These are phyloP conservation scores for Bombus waltoni DNA, from an alignment of 1,140 invertebrate species.

Conservation along the genomic window DNA sequence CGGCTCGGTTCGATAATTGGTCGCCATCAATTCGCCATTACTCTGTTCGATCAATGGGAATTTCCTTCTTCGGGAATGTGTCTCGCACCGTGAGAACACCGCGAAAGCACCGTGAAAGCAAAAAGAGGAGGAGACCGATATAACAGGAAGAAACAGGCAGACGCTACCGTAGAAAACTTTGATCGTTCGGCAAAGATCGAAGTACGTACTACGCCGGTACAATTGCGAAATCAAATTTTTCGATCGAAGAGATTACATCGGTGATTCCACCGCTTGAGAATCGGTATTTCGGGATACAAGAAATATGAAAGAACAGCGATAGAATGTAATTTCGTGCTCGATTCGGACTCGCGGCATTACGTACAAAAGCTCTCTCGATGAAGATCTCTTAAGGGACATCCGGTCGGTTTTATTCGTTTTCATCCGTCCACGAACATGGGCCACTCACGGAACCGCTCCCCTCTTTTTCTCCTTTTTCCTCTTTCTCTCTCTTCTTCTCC, in stretches of 20 bases:
- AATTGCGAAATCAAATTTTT: background rate
- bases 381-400: constrained; percentile 61
- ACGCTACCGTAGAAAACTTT: background rate
- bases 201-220: too few species aligned
- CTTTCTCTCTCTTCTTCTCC: background rate
- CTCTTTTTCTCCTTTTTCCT: background rate
- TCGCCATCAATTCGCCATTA: too few species aligned
- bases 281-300: background rate
- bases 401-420: constrained; percentile 58
- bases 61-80: background rate
- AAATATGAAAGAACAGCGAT: constrained; percentile 26
- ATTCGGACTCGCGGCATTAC: constrained; percentile 44
- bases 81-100: too few species aligned
- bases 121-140: background rate
- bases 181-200: background rate
- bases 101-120: too few species aligned
- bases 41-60: background rate
- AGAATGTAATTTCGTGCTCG: constrained; percentile 49
- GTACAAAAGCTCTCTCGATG: constrained; percentile 58
- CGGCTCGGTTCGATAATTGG: background rate
- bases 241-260: background rate
- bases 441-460: constrained; percentile 33
- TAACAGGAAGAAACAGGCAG: background rate
- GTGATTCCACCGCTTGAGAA: background rate
- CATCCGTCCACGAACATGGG: constrained; percentile 39